Percentiles rank a stretch among this genome's conserved stretches.
Conservation (phyloP, 2,113 vertebrate genomes). For the Prolemur simus region DNA sequence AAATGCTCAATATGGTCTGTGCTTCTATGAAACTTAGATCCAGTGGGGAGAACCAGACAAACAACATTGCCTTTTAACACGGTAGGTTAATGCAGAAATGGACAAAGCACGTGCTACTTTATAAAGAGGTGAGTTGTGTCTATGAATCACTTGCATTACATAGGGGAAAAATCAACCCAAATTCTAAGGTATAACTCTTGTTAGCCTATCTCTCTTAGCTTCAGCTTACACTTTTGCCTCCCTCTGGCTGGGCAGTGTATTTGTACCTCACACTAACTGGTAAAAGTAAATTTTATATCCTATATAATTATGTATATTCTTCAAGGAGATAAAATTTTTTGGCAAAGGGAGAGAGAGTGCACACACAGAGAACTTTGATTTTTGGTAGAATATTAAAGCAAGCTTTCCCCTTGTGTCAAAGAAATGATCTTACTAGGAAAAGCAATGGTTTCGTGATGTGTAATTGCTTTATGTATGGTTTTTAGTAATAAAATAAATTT, state of each 20-base stretch:
- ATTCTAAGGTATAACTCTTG: not conserved
- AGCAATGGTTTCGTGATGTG: not conserved
- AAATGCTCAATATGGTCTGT: not conserved
- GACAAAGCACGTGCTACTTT: not conserved
- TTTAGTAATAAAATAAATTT: constrained; percentile 27
- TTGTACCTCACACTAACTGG: not conserved
- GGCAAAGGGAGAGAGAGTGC: too few relatives aligned
- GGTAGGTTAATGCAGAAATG: not conserved
- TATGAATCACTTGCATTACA: not conserved
- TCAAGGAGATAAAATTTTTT: not conserved
- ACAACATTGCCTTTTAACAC: not conserved
- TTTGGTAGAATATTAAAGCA: constrained; percentile 2
- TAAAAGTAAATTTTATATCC: not conserved
- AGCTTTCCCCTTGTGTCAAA: not conserved
- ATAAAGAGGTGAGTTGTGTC: not conserved
- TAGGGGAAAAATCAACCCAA: not conserved
- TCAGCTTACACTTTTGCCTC: not conserved
- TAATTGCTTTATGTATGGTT: constrained; percentile 11
- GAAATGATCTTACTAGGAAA: not conserved
- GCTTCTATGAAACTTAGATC: not conserved
- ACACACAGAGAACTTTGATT: not conserved
- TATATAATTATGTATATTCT: constrained; percentile 37
- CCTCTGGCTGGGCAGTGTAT: not conserved
- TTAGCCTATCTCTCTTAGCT: not conserved
- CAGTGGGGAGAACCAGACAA: not conserved